Base-by-base conservation (phyloP, 2,888 invertebrate species). In the Eumerus sabulonum region DNA sequence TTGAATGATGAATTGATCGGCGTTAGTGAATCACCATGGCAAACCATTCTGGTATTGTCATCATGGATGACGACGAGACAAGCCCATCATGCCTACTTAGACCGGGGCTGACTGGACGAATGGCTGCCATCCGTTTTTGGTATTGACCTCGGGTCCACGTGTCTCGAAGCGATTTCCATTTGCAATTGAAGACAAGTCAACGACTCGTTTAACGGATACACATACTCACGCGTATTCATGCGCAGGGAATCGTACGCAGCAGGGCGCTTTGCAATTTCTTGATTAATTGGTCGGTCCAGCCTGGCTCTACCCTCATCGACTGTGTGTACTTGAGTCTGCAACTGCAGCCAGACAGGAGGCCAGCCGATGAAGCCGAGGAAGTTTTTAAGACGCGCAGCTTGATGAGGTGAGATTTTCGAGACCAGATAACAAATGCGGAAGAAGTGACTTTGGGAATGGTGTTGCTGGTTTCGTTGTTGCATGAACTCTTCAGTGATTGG, bases 1-100 rank as follows among this genome's bases (percentile, higher is more conserved):
- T 79, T 79, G 74, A 79, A 74, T 79, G 79, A 79, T 79, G 68
- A 74, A 79, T 79, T 74, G 79, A 79, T 79, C 74, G 79, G 79
- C 79, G 73, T 74, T 74, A 70, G 68, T 79, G 68, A 73, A 74
- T 68, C 79, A 74, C 51, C 40, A 51, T 7, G 27, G 27, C 7
- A 2, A 7, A 4, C 27, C 27, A 27, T 27, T 4, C 27, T 27
- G 3, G 45, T 60, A 79, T 79, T 74, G 79, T 79, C 74, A 64
- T 74, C 68, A 40, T 71, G 59, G 59, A 51, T 36, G 60, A 51
- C 42, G 60, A 45, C 56, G 17, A n/a, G 36, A 62, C 63, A 47
- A 57, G 48, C 51, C 68, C 73, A 79, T 79, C 68, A 79, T 68
- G 67, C 19, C 35, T 47, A 36, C 40, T 56, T 50, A 63, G 66